Percentiles rank a stretch among this genome's conserved stretches.
phyloP scores from a whole-genome alignment of 2,113 vertebrate genomes.

The Charina bottae region DNA sequence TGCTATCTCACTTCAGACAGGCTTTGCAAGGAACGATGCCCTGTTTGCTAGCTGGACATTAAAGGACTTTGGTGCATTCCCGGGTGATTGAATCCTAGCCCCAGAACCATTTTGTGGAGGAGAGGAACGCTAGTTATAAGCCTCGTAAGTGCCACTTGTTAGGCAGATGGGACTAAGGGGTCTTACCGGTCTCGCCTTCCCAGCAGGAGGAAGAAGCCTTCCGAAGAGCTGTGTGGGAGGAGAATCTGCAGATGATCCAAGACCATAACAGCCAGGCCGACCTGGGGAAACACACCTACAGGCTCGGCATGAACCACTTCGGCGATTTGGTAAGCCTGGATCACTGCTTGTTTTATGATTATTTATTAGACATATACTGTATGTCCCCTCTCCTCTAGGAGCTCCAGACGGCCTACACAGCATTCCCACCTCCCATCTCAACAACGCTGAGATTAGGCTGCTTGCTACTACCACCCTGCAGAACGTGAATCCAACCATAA shows the following conservation, averaged over 20 bases:
- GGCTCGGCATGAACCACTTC: slow-evolving; percentile 62
- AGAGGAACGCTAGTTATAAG: no score
- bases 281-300: slow-evolving; percentile 37
- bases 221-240: slow-evolving; percentile 59
- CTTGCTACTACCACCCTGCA: neutral
- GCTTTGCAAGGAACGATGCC: no score
- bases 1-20: neutral
- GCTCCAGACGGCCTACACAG: no score
- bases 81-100: neutral
- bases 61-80: no score
- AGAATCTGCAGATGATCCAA: slow-evolving; percentile 54
- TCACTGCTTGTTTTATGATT: neutral
- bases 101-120: neutral
- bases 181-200: neutral
- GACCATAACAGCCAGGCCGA: slow-evolving; percentile 53
- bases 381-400: no score
- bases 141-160: neutral
- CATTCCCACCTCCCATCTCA: no score
- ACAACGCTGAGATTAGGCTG: no score
- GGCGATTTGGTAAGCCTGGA: slow-evolving; percentile 62
- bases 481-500: neutral
- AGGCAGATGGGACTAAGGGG: neutral
- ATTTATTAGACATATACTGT: no score
- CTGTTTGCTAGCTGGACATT: no score
- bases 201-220: slow-evolving; percentile 28